Evolutionary conservation across 2,888 invertebrate species (phyloP), one percentile per base, ranked within the genome.

Genomic region (Endotricha flammealis): DNA sequence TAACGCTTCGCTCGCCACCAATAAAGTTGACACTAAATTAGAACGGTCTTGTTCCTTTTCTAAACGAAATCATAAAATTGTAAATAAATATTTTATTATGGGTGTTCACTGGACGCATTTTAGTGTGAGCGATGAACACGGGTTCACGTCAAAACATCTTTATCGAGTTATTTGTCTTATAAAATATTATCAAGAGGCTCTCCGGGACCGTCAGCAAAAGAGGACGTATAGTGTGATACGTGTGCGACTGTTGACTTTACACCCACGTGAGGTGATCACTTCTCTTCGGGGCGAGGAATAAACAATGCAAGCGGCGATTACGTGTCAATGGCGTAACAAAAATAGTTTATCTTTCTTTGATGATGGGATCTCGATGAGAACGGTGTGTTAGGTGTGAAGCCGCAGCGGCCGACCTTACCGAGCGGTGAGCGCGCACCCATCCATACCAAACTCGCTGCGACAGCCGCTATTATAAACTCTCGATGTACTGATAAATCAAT

Each of bases 111-210:
- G 82, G 71, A 75, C 77, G 78, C 85, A 83, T 83, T 83, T 83
- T 80, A 76, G 83, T 83, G 80, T 83, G 82, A 83, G 81, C 83
- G 81, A 82, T 82, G 85, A 81, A 86, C 85, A 85, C 75, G 77
- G 85, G 80, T 86, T 77, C 85, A 82, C 79, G 86, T 86, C 86
- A 86, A 82, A 86, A 86, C 83, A 85, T 86, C 83, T 86, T 85
- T 85, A 86, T 86, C 85, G 76, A 78, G 83, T 85, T 86, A 85
- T 85, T 86, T 86, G 86, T 86, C 85, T 86, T 86, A 85, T 83
- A 83, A 85, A 86, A 85, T 85, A 83, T 83, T 83, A 85, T 86
- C 83, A 74, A 85, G 85, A 76, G 83, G 75, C 80, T 78, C 79
- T 74, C 76, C 71, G 72, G 80, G 76, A 85, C 69, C 81, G 81